Percentiles rank a stretch among this genome's conserved stretches.
phyloP scores from a whole-genome alignment of 2,797 vertebrate genomes.

The Gallinago stenura region DNA sequence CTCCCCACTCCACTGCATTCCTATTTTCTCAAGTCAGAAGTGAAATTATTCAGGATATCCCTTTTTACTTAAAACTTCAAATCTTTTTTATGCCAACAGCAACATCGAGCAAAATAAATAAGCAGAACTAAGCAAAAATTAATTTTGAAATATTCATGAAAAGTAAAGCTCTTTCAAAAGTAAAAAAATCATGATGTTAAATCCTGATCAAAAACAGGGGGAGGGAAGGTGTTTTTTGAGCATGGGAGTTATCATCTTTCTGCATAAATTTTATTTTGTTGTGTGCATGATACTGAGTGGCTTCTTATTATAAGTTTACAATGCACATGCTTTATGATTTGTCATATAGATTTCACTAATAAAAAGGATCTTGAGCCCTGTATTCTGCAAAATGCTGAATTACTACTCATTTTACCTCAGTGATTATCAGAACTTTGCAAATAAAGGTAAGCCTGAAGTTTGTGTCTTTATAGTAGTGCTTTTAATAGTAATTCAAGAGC shows the following conservation, averaged over 20 bases:
- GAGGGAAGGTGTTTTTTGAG: not conserved
- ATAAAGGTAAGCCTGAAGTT: not conserved
- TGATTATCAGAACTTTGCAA: not conserved
- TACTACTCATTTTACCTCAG: not conserved
- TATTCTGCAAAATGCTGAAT: not conserved
- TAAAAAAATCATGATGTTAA: not conserved
- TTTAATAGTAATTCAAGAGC: not conserved
- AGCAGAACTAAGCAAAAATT: not conserved
- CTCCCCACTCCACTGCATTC: not conserved
- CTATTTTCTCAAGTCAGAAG: not conserved
- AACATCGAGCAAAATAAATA: not conserved
- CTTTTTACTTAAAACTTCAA: not conserved
- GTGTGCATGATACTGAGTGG: not conserved
- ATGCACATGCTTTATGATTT: not conserved
- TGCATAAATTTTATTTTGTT: not conserved
- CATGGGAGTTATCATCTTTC: not conserved
- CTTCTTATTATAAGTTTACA: not conserved
- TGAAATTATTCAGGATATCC: not conserved
- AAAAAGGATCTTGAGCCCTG: not conserved
- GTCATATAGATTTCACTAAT: not conserved
- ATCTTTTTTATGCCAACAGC: not conserved
- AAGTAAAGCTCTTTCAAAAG: not conserved
- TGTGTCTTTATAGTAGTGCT: not conserved
- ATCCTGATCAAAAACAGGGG: not conserved
- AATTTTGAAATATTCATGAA: not conserved